A percentile compares a stretch with the other conserved stretches of the same genome.
Conservation (phyloP, 2,113 vertebrate species). For the Seriola rivoliana region DNA sequence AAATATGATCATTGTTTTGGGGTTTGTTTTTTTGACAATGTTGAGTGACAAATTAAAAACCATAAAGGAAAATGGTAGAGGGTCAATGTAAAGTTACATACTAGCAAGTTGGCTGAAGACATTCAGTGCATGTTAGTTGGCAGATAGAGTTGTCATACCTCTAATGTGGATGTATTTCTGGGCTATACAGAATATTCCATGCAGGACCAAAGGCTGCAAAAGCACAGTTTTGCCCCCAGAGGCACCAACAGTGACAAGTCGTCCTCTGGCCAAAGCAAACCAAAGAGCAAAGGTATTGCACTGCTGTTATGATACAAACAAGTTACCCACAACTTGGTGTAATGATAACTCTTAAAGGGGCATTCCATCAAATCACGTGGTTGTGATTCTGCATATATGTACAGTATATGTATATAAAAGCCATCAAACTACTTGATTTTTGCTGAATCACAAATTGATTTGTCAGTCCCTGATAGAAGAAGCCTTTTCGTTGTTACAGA, state of each 20-base stretch:
- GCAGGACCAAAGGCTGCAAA: conserved; percentile 94
- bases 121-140: conserved; percentile 6
- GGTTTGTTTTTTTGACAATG: neutral
- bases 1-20: neutral
- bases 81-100: neutral
- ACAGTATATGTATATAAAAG: neutral
- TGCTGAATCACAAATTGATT: neutral
- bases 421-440: neutral
- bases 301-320: conserved; percentile 19
- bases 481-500: neutral
- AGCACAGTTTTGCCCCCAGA: conserved; percentile 92
- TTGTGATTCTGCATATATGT: conserved; percentile 7
- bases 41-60: neutral
- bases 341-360: conserved; percentile 15
- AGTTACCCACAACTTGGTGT: neutral
- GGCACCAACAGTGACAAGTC: conserved; percentile 89
- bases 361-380: conserved; percentile 9
- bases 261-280: conserved; percentile 92
- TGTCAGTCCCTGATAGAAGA: neutral
- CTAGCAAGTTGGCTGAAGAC: neutral
- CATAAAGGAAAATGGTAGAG: neutral
- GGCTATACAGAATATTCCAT: conserved; percentile 85
- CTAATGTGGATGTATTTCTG: conserved; percentile 66
- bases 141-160: conserved; percentile 15
- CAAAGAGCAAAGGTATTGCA: conserved; percentile 93